Evolutionary conservation across 2,113 vertebrate species (phyloP), one percentile per base, ranked within the genome.

Genomic region (Cynoglossus semilaevis): DNA sequence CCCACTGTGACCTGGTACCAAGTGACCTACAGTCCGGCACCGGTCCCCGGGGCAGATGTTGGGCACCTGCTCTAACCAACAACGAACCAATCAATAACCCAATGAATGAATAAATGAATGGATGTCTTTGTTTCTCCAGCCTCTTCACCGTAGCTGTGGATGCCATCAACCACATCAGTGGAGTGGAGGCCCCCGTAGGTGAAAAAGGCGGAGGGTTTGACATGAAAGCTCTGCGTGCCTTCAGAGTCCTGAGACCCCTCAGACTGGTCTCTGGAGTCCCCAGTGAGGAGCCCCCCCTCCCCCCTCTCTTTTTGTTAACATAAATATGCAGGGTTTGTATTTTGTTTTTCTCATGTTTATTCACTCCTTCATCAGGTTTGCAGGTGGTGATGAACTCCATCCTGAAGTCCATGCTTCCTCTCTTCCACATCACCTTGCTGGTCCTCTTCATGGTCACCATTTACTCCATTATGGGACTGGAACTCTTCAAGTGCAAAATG

Each of bases 331-430:
- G 22, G 22, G 6, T 29, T 29, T 29, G 2, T 4, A 2, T 6
- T 29, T 29, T 29, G 6, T 29, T 29, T 29, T 29, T 29, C 22
- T 4, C 6, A 29, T 41, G 38, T 14, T 13, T 41, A 10, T 41
- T 14, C 10, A 41, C 14, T 41, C 5, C 1, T 12, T 38, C 48
- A 62, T 17, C 83, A 96, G 95, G 95, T 64, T 88, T 97, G 58
- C 95, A 97, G 81, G 95, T 97, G 0, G 95, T 97, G 75, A 91
- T 97, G 82, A 97, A 96, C 77, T 97, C 95, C 82, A 94, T 97
- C 71, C 90, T 95, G 70, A 94, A 96, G 83, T 94, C 95, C 76
- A 92, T 96, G 94, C 82, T 97, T 10, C 95, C 95, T 0, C 81
- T 97, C 53, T 91, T 97, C 18, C 95, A 97, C 84, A 97, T 97